Conservation (phyloP, 2,888 invertebrate genomes). For the Drosophila stalkeri region DNA sequence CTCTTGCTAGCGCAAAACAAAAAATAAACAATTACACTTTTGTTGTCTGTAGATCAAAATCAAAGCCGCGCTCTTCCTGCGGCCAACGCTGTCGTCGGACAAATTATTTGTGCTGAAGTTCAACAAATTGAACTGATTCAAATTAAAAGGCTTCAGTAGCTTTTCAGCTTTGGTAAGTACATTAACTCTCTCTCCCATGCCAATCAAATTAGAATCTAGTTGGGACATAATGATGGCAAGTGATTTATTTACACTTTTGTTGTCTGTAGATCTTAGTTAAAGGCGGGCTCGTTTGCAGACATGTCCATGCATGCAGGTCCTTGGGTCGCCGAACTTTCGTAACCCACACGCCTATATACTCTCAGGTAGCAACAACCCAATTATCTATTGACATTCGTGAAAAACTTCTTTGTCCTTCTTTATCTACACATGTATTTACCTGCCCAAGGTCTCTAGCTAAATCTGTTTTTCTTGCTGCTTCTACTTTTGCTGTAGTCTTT, state of each 20-base stretch:
- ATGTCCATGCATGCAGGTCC: constrained; percentile 14
- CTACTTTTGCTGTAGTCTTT: background rate
- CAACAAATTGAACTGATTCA: constrained; percentile 24
- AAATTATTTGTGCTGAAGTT: constrained; percentile 6
- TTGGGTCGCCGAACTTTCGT: constrained; percentile 50
- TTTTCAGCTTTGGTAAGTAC: constrained; percentile 45
- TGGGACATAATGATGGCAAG: constrained; percentile 11
- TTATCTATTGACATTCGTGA: constrained; percentile 40
- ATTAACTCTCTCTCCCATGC: background rate
- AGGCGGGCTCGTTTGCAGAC: constrained; percentile 28
- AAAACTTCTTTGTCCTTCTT: constrained; percentile 18
- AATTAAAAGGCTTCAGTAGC: constrained; percentile 24
- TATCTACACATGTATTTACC: constrained; percentile 2
- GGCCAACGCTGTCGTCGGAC: constrained; percentile 36
- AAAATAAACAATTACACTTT: constrained; percentile 38
- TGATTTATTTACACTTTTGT: no score
- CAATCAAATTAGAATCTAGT: constrained; percentile 35
- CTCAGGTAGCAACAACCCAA: constrained; percentile 33
- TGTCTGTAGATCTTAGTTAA: background rate
- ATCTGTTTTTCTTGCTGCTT: constrained; percentile 22
- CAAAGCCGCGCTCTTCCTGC: constrained; percentile 53
- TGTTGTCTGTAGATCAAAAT: constrained; percentile 46
- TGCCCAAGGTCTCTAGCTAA: constrained; percentile 10
- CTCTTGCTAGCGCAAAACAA: constrained; percentile 19
- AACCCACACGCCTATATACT: constrained; percentile 25